Percentiles rank a stretch among this genome's conserved stretches.
Evolutionary conservation across 2,797 vertebrate genomes (phyloP).

Genomic region (Clarias fuscus): DNA sequence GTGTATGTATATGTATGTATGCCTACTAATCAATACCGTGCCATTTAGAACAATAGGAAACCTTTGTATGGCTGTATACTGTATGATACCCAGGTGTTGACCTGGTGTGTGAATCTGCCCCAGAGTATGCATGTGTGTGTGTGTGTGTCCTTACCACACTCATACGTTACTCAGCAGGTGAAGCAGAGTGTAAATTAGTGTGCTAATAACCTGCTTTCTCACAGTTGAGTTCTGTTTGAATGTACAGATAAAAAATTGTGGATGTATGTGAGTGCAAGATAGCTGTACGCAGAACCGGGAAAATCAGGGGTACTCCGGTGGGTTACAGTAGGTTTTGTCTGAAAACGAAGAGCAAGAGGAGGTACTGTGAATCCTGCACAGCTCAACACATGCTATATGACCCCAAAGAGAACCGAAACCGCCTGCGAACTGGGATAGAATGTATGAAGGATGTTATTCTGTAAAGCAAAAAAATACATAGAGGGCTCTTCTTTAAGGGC

Average conservation of each 20-base stretch:
- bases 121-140: neutral
- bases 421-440: neutral
- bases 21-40: neutral
- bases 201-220: neutral
- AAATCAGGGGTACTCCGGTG: neutral
- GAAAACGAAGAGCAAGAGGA: neutral
- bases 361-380: neutral
- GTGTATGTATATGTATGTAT: neutral
- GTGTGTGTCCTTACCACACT: constrained; percentile 20
- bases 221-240: constrained; percentile 6
- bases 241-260: neutral
- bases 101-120: neutral
- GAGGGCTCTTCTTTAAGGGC: neutral
- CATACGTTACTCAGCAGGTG: constrained; percentile 34
- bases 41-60: neutral
- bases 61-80: neutral
- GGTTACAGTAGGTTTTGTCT: neutral
- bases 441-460: neutral
- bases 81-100: neutral
- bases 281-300: neutral
- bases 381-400: neutral
- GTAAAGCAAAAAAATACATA: neutral
- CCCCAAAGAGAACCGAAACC: neutral
- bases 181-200: constrained; percentile 35
- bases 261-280: too few species aligned